Evolutionary conservation across 2,888 invertebrate species (phyloP), one percentile per base, ranked within the genome.

Genomic region (Callimorpha dominula): DNA sequence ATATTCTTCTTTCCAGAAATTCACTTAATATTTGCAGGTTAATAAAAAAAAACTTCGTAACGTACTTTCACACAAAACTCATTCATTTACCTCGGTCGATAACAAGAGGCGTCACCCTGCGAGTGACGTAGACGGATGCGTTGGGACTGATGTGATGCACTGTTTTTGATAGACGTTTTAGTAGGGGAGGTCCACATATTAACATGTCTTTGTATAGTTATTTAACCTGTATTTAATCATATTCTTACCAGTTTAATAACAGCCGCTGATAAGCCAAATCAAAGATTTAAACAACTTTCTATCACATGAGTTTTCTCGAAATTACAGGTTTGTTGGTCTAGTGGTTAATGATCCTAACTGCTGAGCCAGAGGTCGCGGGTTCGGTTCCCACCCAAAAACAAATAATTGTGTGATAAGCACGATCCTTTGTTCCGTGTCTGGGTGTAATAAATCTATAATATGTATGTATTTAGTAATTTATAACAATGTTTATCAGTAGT

Each of bases 51-150:
- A n/a, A 11, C n/a, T 57, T 65, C 20, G 42, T 17, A 65, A 46
- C 62, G 62, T 63, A n/a, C 42, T 49, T 40, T 62, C 4, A 46
- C 31, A 62, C 31, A 43, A 74, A 57, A 69, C 60, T 69, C 71
- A 71, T 71, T 71, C 68, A 68, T 71, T 65, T 63, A 54, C n/a
- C 49, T 57, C 74, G 75, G 75, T 81, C 75, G 77, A 80, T 81
- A 83, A 74, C 68, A 31, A 75, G 69, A 83, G 83, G 81, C 82
- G 87, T 86, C 54, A 78, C 78, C 80, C 83, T 86, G 85, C 73
- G 52, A 50, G 49, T 86, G 89, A 89, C 89, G 79, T 80, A 86
- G 89, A 89, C 82, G 78, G 86, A 89, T 89, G 82, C 77, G 81
- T 65, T 74, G 73, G 50, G 63, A 74, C 68, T 70, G 85, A 84